Percentiles rank a stretch among this genome's conserved stretches.
Evolutionary conservation across 2,113 vertebrate species (phyloP).

Genomic region (Erinaceus europaeus): DNA sequence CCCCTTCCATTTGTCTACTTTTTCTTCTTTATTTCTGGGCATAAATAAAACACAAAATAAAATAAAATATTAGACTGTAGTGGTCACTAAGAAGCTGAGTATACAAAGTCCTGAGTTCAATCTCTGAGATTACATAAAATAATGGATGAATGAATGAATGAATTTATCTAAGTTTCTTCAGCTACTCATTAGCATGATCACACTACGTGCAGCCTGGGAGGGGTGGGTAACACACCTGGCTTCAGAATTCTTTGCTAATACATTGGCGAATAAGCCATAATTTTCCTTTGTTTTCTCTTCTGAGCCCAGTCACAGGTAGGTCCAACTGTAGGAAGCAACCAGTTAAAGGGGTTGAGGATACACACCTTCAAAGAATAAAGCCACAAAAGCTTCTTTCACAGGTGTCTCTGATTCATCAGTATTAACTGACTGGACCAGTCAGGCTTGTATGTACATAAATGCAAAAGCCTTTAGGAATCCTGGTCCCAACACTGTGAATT

Average conservation of each 20-base stretch:
- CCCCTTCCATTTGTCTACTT: too few relatives aligned
- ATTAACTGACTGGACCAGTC: conserved; percentile 10
- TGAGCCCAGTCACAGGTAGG: background rate
- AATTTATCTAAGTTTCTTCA: background rate
- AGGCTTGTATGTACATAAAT: conserved; percentile 14
- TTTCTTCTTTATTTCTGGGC: too few relatives aligned
- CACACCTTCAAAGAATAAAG: background rate
- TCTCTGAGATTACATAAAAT: too few relatives aligned
- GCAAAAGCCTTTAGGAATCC: background rate
- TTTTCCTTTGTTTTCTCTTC: background rate
- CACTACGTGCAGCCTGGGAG: background rate
- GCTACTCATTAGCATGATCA: background rate
- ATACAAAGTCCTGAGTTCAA: too few relatives aligned
- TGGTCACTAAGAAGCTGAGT: too few relatives aligned
- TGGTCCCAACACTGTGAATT: background rate
- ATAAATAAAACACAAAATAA: too few relatives aligned
- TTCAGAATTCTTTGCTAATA: background rate
- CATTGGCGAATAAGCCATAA: background rate
- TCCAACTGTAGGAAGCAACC: background rate
- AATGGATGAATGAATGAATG: too few relatives aligned
- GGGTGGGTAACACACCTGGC: too few relatives aligned
- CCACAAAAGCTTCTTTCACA: background rate
- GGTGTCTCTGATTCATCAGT: conserved; percentile 47
- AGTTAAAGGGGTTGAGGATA: background rate
- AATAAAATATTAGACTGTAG: too few relatives aligned